Evolutionary conservation across 2,113 vertebrate species (phyloP), one percentile per base, ranked within the genome.

Genomic region (Cathartes aura): DNA sequence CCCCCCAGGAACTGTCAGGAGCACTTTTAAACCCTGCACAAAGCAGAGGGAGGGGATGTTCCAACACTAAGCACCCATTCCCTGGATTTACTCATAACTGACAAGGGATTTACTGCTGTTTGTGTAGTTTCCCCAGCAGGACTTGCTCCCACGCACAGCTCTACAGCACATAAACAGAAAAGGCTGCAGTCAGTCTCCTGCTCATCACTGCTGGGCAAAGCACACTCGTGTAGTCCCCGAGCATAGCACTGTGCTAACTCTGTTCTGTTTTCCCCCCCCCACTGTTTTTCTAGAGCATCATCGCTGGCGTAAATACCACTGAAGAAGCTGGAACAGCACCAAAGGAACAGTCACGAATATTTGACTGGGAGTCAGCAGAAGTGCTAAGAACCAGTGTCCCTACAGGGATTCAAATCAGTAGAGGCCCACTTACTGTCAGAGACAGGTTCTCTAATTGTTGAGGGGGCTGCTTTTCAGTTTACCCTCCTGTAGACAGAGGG

Each of bases 301-400:
- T 67, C 98, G 98, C 66, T 99, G 99, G 99, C 98, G 98, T 24
- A 99, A 98, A 87, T 98, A 98, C 75, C 97, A 98, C 76, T 99
- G 93, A 98, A 20, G 90, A 6, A 32, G 21, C 59, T 21, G 40
- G 62, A 64, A 29, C 50, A 20, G 13, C 23, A 8, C 1, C 8
- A 13, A 2, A 36, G 71, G 88, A 80, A 8, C 19, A 1, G 15
- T 9, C 36, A 17, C 12, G 8, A 23, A 29, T 27, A 17, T 2
- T 2, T 29, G 58, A n/a, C 32, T 7, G 13, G 24, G 45, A 81
- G 38, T 14, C 91, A 90, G 83, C 68, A 91, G 67, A 16, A 84
- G 16, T 8, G 12, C 5, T 66, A 48, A 43, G 47, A 17, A 64
- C 2, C 36, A 2, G 16, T 2, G 4, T 62, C 58, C 74, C 79